Evolutionary conservation across 2,888 invertebrate species (phyloP), one percentile per base, ranked within the genome.

Genomic region (Nomada lathburiana): DNA sequence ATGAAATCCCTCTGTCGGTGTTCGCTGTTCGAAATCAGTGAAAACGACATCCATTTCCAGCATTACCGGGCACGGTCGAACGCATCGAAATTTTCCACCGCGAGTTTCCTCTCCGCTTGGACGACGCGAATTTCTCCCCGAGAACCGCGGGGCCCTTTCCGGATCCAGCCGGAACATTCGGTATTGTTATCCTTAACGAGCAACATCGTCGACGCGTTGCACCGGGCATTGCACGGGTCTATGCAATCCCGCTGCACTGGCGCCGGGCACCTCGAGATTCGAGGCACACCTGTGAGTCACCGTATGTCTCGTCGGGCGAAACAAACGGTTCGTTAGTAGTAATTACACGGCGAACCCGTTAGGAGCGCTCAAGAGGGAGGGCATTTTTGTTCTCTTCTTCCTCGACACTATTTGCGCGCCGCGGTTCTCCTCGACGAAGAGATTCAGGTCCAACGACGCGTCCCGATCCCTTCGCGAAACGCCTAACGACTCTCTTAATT

Each of bases 251-350:
- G n/a, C 57, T 7, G 59, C 52, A 75, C 69, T 64, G 64, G 72
- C 65, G 65, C 76, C 64, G 65, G 81, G 64, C 55, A 55, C 73
- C 55, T 57, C 55, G 53, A 52, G 47, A 13, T 52, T 36, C n/a
- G 60, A 64, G 59, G 62, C 80, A 75, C 50, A 81, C 72, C 74
- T 76, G 80, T 52, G 69, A 63, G 82, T 76, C 77, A 55, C 77
- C 26, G 69, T 59, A 84, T 80, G 82, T 86, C 84, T 79, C 76
- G 80, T 55, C 84, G 77, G 78, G 75, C 79, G 88, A 84, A 84
- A 82, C 88, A 88, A 88, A 88, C 87, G 82, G 88, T 88, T 88
- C 88, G 88, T 88, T 88, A 88, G 88, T 80, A 59, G 84, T 86
- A 88, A 88, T 88, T 88, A 86, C 78, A 67, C 67, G 70, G 65